Percentiles rank a stretch among this genome's conserved stretches.
These are phyloP conservation scores for Papilio glaucus DNA, from an alignment of 1,140 invertebrate species.

Conservation along the genomic window DNA sequence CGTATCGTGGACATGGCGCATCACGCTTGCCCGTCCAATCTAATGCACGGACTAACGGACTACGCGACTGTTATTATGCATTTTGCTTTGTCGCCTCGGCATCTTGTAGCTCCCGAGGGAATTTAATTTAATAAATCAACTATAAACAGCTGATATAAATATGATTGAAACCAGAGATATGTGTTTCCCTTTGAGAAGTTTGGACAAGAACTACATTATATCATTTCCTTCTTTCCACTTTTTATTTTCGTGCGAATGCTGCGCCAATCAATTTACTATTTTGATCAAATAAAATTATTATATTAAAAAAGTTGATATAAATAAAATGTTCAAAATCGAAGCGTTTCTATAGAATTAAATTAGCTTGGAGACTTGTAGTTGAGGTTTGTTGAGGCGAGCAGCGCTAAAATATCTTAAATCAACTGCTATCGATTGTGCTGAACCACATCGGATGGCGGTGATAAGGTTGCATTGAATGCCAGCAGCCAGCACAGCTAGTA, in stretches of 20 bases:
- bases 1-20: slow-evolving; percentile 51
- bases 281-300: too few species aligned
- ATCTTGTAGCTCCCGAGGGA: background rate
- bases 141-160: background rate
- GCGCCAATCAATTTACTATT: too few species aligned
- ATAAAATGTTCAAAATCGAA: background rate
- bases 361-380: background rate
- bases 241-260: too few species aligned
- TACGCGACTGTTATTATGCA: slow-evolving; percentile 53
- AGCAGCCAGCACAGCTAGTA: slow-evolving; percentile 11
- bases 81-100: background rate
- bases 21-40: slow-evolving; percentile 50
- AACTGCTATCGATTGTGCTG: background rate
- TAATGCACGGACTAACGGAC: slow-evolving; percentile 55
- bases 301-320: background rate
- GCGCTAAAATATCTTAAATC: slow-evolving; percentile 13
- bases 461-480: slow-evolving; percentile 19
- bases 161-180: too few species aligned
- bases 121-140: background rate
- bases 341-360: background rate
- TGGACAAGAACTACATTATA: background rate
- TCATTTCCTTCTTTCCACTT: background rate
- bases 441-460: slow-evolving; percentile 3
- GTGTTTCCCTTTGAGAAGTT: background rate
- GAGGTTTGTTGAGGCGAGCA: background rate